Conservation (phyloP, 2,888 invertebrate genomes). For the Thecophora atra region DNA sequence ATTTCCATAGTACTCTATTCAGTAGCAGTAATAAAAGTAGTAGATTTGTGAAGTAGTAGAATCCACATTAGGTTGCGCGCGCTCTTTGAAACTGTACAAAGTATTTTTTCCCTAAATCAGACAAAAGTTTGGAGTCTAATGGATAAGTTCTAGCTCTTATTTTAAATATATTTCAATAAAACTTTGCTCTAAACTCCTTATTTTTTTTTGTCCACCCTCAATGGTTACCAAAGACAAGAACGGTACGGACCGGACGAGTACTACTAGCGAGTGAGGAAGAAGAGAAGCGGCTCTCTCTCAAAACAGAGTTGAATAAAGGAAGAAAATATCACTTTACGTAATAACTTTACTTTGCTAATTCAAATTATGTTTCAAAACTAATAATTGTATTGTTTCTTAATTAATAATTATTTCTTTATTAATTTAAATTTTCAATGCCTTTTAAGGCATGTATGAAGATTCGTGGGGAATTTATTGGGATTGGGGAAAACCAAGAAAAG, state of each 20-base stretch:
- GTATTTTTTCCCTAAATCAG: not conserved
- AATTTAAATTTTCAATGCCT: not conserved
- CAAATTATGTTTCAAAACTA: not conserved
- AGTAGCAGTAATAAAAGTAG: conserved; percentile 4
- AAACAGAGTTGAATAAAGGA: no score
- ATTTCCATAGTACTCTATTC: not conserved
- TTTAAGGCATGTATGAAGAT: not conserved
- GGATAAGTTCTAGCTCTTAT: not conserved
- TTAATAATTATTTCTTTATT: not conserved
- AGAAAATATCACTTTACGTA: no score
- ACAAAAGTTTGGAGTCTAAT: not conserved
- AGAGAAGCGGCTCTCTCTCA: no score
- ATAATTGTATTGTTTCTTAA: not conserved
- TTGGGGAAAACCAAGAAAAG: conserved; percentile 9
- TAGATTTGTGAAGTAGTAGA: not conserved
- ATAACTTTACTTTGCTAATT: no score
- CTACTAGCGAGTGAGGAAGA: not conserved
- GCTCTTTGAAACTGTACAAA: conserved; percentile 1
- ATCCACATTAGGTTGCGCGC: conserved; percentile 32
- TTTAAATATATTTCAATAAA: not conserved
- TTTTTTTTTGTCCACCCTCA: no score
- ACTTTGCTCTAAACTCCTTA: not conserved
- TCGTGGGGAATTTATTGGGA: not conserved
- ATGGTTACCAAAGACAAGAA: no score
- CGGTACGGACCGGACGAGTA: no score